These are phyloP conservation scores for Cinclus mexicanus DNA, from an alignment of 2,113 vertebrate genomes.

Conservation along the genomic window DNA sequence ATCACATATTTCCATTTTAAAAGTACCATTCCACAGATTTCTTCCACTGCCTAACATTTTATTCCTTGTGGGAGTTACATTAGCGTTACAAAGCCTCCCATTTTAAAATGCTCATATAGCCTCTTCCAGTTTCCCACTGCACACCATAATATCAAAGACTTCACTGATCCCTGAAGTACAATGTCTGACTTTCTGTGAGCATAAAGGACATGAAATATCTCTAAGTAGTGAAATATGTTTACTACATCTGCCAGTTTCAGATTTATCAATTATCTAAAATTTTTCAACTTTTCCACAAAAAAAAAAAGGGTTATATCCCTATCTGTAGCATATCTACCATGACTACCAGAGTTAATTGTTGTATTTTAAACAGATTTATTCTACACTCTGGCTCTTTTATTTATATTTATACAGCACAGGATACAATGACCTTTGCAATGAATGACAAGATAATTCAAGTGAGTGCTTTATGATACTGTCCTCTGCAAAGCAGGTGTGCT, in stretches of 20 bases:
- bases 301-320: neutral
- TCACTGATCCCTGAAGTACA: neutral
- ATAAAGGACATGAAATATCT: neutral
- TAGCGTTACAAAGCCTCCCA: neutral
- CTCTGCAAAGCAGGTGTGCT: neutral
- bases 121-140: neutral
- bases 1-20: neutral
- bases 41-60: neutral
- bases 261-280: neutral
- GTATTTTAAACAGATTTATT: neutral
- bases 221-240: neutral
- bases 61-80: neutral
- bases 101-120: neutral
- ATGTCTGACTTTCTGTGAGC: neutral
- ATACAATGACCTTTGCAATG: constrained; percentile 13
- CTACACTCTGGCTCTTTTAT: neutral
- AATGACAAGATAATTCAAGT: neutral
- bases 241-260: neutral
- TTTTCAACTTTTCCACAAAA: neutral
- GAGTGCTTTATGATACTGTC: neutral
- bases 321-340: neutral
- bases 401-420: neutral
- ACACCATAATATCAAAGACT: neutral
- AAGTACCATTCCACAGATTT: neutral
- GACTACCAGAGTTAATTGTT: neutral